A percentile compares a stretch with the other conserved stretches of the same genome.
These are phyloP conservation scores for Todiramphus saurophagus DNA, from an alignment of 2,113 vertebrate genomes.

Conservation along the genomic window DNA sequence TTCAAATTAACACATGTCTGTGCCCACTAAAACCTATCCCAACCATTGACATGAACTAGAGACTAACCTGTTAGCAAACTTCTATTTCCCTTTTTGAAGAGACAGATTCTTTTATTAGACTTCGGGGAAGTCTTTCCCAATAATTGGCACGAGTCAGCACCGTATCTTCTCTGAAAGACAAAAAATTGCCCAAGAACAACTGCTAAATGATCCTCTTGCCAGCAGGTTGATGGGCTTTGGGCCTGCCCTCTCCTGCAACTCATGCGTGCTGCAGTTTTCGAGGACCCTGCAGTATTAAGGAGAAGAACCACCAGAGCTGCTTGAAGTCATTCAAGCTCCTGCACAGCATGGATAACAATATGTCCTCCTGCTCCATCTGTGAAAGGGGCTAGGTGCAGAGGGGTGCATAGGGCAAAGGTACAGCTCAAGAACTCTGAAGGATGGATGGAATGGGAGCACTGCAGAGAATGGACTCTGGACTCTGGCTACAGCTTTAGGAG, in stretches of 20 bases:
- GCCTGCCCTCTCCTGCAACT: neutral
- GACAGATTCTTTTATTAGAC: neutral
- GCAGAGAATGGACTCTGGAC: neutral
- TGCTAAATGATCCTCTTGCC: neutral
- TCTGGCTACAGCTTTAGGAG: neutral
- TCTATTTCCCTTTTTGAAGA: neutral
- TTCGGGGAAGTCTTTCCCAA: neutral
- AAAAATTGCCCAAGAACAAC: neutral
- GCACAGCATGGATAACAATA: neutral
- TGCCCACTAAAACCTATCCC: neutral
- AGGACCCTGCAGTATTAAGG: too few relatives aligned
- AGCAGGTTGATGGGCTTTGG: neutral
- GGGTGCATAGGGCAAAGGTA: neutral
- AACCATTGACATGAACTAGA: neutral
- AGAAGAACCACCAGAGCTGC: neutral
- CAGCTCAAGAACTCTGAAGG: neutral
- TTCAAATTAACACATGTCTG: neutral
- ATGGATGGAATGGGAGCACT: neutral
- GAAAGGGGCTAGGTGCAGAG: neutral
- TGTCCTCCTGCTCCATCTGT: accelerated
- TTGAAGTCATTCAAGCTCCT: neutral
- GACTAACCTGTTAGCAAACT: neutral
- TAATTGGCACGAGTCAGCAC: neutral
- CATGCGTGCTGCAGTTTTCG: neutral
- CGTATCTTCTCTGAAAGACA: neutral